phyloP scores from a whole-genome alignment of 2,888 invertebrate species.

The Netelia virgata region DNA sequence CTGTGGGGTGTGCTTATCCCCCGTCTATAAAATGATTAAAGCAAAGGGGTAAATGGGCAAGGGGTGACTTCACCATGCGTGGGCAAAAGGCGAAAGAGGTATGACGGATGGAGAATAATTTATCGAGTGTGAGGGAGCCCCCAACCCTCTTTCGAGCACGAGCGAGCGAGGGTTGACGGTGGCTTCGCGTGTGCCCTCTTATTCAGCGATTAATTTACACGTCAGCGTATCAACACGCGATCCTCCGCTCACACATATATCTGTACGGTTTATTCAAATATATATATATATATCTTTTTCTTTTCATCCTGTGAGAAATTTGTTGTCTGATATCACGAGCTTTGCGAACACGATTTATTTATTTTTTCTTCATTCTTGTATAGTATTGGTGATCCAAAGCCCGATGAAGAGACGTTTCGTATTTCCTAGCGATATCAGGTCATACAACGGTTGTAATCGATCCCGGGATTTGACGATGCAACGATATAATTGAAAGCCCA shows the following conservation, averaged over 20 bases:
- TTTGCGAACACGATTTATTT: no score
- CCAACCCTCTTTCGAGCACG: neutral
- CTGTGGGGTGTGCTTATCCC: neutral
- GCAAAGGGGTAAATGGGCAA: conserved; percentile 13
- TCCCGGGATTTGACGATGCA: no score
- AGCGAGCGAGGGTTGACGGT: conserved; percentile 12
- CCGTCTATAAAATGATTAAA: conserved; percentile 46
- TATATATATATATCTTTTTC: neutral
- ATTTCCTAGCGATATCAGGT: no score
- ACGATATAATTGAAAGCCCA: no score
- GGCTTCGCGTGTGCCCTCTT: conserved; percentile 42
- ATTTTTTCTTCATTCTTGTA: no score
- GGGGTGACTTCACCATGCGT: conserved; percentile 18
- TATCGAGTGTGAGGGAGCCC: conserved; percentile 49
- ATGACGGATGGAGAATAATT: conserved; percentile 43
- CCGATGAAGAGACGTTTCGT: no score
- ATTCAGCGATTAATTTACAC: conserved; percentile 63
- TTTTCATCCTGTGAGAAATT: no score
- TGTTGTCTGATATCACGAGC: no score
- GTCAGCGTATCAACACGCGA: conserved; percentile 33
- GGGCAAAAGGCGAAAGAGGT: conserved; percentile 23
- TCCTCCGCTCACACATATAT: neutral
- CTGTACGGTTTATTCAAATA: neutral
- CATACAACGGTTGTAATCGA: no score
- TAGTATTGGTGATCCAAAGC: no score